Conservation (phyloP, 1,140 invertebrate genomes). For the Orius laevigatus region DNA sequence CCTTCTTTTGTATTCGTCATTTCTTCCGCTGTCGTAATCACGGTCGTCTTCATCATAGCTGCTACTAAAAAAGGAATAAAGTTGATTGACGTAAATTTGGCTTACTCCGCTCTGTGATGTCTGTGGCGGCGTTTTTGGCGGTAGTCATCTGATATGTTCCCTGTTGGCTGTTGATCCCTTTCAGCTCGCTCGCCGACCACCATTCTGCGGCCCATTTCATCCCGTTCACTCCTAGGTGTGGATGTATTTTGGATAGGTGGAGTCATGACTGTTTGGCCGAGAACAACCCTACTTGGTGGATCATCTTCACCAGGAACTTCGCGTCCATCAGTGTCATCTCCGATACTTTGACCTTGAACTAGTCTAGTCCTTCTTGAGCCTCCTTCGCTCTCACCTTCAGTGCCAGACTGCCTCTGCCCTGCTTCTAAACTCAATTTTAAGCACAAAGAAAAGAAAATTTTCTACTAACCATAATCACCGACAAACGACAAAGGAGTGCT, state of each 20-base stretch:
- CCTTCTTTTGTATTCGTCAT: constrained; percentile 15
- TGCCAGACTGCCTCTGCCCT: not conserved
- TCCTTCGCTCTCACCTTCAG: not conserved
- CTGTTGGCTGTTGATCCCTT: not conserved
- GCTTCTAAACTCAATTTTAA: not conserved
- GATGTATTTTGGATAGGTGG: not conserved
- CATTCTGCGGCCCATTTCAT: constrained; percentile 14
- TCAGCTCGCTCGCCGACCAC: constrained; percentile 12
- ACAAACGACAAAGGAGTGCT: constrained; percentile 10
- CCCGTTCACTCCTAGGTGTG: not conserved
- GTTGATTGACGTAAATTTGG: constrained; percentile 1
- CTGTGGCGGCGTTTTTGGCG: constrained; percentile 21
- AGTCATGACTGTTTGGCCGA: constrained; percentile 3
- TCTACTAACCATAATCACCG: constrained; percentile 6
- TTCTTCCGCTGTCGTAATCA: constrained; percentile 17
- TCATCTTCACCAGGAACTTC: constrained; percentile 18
- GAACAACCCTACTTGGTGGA: constrained; percentile 9
- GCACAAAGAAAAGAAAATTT: no score
- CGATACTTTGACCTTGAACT: constrained; percentile 7
- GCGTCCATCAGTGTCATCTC: constrained; percentile 1
- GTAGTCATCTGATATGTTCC: constrained; percentile 21
- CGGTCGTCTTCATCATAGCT: constrained; percentile 20
- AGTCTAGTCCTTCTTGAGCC: not conserved
- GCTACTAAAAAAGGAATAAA: constrained; percentile 14
- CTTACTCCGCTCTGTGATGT: constrained; percentile 12